Evolutionary conservation across 2,888 invertebrate species (phyloP).

Genomic region (Macrosoma leucophasiata): DNA sequence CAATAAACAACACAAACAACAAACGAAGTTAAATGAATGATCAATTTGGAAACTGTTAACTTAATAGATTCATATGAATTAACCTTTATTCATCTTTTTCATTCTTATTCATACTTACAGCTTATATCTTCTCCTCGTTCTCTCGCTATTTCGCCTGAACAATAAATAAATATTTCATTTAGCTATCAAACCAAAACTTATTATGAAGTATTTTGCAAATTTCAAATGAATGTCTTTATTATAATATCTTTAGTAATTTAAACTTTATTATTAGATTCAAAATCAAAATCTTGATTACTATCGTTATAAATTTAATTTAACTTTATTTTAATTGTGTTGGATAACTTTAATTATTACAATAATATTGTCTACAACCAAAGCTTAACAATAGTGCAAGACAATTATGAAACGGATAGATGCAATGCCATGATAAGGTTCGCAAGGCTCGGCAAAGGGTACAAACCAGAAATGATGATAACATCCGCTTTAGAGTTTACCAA

Average conservation of each 20-base stretch:
- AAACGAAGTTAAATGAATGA: too few relatives aligned
- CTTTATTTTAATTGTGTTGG: neutral
- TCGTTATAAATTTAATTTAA: too few relatives aligned
- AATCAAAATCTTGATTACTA: too few relatives aligned
- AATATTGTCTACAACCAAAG: conserved; percentile 60
- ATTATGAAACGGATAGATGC: conserved; percentile 47
- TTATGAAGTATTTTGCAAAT: neutral
- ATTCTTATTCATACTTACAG: conserved; percentile 80
- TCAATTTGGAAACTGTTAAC: too few relatives aligned
- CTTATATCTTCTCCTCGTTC: conserved; percentile 85
- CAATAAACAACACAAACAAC: too few relatives aligned
- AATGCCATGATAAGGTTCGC: conserved; percentile 53
- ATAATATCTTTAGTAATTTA: too few relatives aligned
- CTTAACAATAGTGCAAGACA: conserved; percentile 50
- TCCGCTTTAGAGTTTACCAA: conserved; percentile 75
- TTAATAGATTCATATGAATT: too few relatives aligned
- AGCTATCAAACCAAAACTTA: conserved; percentile 1
- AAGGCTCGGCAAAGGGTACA: conserved; percentile 58
- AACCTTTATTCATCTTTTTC: too few relatives aligned
- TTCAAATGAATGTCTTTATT: neutral
- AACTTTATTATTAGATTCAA: too few relatives aligned
- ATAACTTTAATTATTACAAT: neutral
- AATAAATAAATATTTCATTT: conserved; percentile 27
- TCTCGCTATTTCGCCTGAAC: conserved; percentile 84
- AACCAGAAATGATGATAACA: conserved; percentile 63